Evolutionary conservation across 2,113 vertebrate species (phyloP).

Genomic region (Machaerirhynchus nigripectus): DNA sequence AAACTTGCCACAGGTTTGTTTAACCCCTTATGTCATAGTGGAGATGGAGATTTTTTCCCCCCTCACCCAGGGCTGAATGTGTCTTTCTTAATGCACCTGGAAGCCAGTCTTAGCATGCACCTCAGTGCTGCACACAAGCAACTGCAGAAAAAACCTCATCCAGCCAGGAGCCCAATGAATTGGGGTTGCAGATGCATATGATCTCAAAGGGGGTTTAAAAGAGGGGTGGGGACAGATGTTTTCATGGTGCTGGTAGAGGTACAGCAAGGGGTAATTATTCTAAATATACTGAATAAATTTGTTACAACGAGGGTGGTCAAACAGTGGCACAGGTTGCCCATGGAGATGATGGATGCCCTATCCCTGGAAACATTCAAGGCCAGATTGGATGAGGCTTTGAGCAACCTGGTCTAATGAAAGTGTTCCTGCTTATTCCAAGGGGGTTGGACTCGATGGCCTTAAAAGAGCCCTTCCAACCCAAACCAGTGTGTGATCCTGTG

Average conservation of each 20-base stretch:
- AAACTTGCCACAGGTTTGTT: conserved; percentile 17
- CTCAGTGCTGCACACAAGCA: not conserved
- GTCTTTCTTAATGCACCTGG: not conserved
- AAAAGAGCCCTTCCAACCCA: not conserved
- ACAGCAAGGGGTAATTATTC: not conserved
- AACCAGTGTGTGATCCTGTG: not conserved
- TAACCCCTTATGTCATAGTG: conserved; percentile 24
- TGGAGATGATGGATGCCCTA: not conserved
- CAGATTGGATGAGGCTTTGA: not conserved
- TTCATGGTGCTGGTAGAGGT: fast-evolving
- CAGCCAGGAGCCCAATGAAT: not conserved
- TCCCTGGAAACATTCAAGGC: not conserved
- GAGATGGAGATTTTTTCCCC: not conserved
- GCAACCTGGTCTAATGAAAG: not conserved
- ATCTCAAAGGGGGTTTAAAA: not conserved
- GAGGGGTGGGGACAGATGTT: not conserved
- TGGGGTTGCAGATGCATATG: not conserved
- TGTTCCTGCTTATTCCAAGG: not conserved
- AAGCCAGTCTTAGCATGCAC: not conserved
- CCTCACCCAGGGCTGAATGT: not conserved
- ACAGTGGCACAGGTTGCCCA: not conserved
- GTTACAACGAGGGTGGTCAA: fast-evolving
- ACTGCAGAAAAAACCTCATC: not conserved
- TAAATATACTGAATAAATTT: not conserved
- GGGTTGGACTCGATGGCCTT: not conserved